Base-by-base conservation (phyloP, 2,113 vertebrate genomes). In the Calidris pygmaea region DNA sequence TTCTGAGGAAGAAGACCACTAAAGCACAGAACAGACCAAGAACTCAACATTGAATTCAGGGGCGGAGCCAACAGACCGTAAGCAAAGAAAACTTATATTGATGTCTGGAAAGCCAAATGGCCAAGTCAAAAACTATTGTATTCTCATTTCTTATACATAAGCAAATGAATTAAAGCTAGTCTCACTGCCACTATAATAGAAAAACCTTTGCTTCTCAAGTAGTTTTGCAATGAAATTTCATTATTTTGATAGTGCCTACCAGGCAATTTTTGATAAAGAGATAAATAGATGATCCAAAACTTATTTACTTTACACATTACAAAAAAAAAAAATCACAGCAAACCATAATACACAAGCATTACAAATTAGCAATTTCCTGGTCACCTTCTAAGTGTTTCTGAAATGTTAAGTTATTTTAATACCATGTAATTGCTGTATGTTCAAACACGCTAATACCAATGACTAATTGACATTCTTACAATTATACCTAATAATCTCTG, bases 391-490 rank as follows among this genome's bases (percentile, higher is more conserved):
- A 79, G 16, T 66, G 24, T 47, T 50, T 67, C 41, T 27, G 41
- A 59, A 79, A 70, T 35, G 12, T 19, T 63, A 50, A 59, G 60
- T 73, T 75, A 68, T 65, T 89, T 92, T 67, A 72, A 59, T 35
- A 7, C 17, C 50, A 7, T 35, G 35, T 53, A 90, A 85, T 74
- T 84, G 27, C 43, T 65, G 2, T 66, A 45, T 90, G 74, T 71
- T 85, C 55, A 94, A 85, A 91, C 45, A 91, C 5, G 43, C 29
- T 50, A 85, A 86, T 60, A 62, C 29, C 34, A 81, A 32, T 18
- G 37, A 47, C 68, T 83, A 91, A 94, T 76, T 95, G 77, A 77
- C 34, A 77, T 52, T 60, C 29, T 58, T 43, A 72, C 16, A 80
- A 68, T 73, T 77, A 56, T 17, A 74, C 11, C 3, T 18, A 66